Evolutionary conservation across 1,140 invertebrate species (phyloP), one percentile per base, ranked within the genome.

Genomic region (Drosophila littoralis): DNA sequence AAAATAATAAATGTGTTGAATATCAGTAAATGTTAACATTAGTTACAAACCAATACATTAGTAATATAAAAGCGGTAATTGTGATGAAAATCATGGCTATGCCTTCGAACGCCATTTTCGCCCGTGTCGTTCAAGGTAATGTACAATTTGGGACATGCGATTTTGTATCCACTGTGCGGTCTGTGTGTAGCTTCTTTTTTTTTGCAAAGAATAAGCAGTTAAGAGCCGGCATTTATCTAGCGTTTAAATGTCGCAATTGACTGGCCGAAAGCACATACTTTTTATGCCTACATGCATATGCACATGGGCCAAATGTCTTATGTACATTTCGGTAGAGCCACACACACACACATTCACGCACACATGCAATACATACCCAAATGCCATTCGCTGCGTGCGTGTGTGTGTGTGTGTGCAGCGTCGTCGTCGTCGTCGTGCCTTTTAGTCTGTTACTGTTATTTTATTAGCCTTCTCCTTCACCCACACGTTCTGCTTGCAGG

Each of bases 91-190:
- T 46, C 52, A 73, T 68, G 68, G 12, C 61, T 46, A 38, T 73
- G 78, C 70, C 48, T 12, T 17, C n/a, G 22, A 79, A 79, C 69
- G 48, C 69, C 58, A 88, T 68, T 75, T 76, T 83, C 60, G 32
- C 48, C 64, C 46, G 69, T 71, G 32, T 48, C 71, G 61, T 76
- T 74, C 79, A 69, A 88, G 83, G 83, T 86, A 85, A 83, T 67
- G 77, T 69, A 69, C 10, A 65, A 68, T 73, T 80, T 57, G 66
- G 73, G 75, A 63, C 81, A 73, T 83, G 73, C 80, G 63, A 76
- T 75, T 73, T 57, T 64, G 38, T 58, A 42, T 73, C 40, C 50
- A 72, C 61, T 76, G 54, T 60, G 60, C 57, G 40, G 68, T 65
- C 68, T 59, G 52, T 57, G 60, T 51, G 68, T 73, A 28, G 22